Percentiles rank a stretch among this genome's conserved stretches.
phyloP scores from a whole-genome alignment of 2,797 vertebrate species.

The Halcyon leucocephala region DNA sequence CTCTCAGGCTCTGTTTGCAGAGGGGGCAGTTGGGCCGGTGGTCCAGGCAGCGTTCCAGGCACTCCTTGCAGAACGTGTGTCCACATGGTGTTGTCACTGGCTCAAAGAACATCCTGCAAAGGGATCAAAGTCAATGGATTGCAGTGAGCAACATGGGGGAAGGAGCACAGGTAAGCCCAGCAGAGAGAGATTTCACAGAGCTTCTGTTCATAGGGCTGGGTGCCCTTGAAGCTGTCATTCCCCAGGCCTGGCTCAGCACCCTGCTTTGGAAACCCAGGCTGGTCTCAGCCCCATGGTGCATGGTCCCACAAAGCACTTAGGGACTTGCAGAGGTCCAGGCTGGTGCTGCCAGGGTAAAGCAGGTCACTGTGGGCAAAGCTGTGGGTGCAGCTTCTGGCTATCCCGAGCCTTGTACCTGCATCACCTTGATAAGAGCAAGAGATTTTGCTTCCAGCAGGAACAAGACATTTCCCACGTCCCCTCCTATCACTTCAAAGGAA shows the following conservation, averaged over 20 bases:
- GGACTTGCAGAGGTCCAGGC: background rate
- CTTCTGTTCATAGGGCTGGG: background rate
- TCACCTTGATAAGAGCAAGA: background rate
- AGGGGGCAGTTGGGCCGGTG: conserved; percentile 91
- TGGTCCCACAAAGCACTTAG: background rate
- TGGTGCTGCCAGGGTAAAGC: background rate
- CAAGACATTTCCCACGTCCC: background rate
- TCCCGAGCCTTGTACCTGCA: background rate
- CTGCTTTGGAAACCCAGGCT: background rate
- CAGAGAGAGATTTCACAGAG: background rate
- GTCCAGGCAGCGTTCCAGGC: conserved; percentile 91
- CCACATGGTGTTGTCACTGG: conserved; percentile 92
- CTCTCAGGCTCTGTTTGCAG: conserved; percentile 91
- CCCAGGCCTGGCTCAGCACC: background rate
- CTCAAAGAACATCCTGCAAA: conserved; percentile 87
- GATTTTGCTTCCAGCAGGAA: background rate
- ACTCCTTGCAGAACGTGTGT: conserved; percentile 93
- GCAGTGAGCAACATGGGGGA: background rate
- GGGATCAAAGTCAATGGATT: background rate
- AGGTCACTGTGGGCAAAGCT: background rate
- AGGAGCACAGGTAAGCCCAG: background rate
- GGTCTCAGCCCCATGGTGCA: background rate
- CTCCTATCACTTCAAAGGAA: background rate
- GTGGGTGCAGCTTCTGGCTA: background rate
- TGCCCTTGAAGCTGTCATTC: background rate